A percentile compares a stretch with the other conserved stretches of the same genome.
These are phyloP conservation scores for Nebria ingens DNA, from an alignment of 1,140 invertebrate genomes.

Conservation along the genomic window DNA sequence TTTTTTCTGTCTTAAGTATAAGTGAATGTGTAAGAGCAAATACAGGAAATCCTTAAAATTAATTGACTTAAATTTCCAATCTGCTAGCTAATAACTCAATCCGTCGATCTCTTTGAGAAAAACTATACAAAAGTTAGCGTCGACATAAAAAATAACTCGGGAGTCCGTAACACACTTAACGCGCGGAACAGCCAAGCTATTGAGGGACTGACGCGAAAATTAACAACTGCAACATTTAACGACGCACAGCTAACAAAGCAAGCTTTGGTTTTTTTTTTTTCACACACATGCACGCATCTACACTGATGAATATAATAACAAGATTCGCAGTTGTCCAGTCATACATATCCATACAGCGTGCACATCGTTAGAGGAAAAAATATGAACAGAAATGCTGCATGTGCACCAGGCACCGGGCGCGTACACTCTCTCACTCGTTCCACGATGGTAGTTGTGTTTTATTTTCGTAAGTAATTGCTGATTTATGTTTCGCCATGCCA, in stretches of 20 bases:
- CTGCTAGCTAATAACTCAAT: no score
- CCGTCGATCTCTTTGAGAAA: no score
- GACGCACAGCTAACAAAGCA: background rate
- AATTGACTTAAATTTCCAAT: background rate
- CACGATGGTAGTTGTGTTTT: background rate
- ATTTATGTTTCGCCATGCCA: background rate
- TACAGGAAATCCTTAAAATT: no score
- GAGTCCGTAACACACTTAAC: constrained; percentile 3
- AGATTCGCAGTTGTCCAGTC: background rate
- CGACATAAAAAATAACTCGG: background rate
- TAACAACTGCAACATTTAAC: constrained; percentile 9
- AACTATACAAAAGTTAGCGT: no score
- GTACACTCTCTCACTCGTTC: no score
- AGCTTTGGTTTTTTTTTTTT: background rate
- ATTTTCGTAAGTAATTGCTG: background rate
- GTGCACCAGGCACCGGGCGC: no score
- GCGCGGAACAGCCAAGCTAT: background rate
- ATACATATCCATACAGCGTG: no score
- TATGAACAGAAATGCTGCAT: background rate
- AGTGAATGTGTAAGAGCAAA: no score
- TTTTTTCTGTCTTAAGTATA: no score
- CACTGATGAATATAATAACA: constrained; percentile 5
- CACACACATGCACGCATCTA: background rate
- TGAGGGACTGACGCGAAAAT: constrained; percentile 8
- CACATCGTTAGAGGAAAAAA: background rate